Evolutionary conservation across 2,113 vertebrate genomes (phyloP), one percentile per base, ranked within the genome.

Genomic region (Hippocampus mohnikei): DNA sequence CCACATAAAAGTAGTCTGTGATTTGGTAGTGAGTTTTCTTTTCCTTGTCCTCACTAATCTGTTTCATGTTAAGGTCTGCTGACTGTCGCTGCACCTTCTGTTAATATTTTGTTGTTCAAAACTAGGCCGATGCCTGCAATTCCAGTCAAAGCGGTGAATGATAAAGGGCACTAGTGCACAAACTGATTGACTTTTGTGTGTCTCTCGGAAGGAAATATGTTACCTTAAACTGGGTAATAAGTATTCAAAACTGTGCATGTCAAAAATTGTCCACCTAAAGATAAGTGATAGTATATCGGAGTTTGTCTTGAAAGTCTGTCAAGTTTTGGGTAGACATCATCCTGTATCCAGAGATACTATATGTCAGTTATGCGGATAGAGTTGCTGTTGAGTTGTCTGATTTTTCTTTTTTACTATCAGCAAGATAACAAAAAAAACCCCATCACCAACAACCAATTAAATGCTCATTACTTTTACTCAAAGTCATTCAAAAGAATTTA

Each of bases 1-100:
- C 4, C 5, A n/a, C 21, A 21, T n/a, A n/a, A 53, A 53, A 53
- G 46, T 50, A 18, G 67, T 71, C 8, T 9, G 56, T 62, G 67
- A 6, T 29, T 23, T 77, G 77, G 53, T 69, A 72, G 29, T 33
- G 29, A 33, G 69, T 80, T 86, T 88, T 87, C 75, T 86, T 88
- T 84, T 87, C 80, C 80, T 42, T 69, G 66, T 60, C 74, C 69
- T 77, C 18, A 20, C 82, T 55, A 3, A 23, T 80, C 80, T 67
- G 80, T 86, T 89, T 78, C 87, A 72, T 83, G 76, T 67, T 67
- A 65, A 61, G 67, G 77, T 69, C 73, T 42, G 65, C 78, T 56
- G 85, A 68, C 79, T 87, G 81, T 82, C 82, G 74, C 85, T 76
- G 82, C 71, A 85, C 20, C 8, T 52, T 52, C 8, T 52, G 50